phyloP scores from a whole-genome alignment of 2,797 vertebrate genomes.

The Melanotaenia maccullochi region DNA sequence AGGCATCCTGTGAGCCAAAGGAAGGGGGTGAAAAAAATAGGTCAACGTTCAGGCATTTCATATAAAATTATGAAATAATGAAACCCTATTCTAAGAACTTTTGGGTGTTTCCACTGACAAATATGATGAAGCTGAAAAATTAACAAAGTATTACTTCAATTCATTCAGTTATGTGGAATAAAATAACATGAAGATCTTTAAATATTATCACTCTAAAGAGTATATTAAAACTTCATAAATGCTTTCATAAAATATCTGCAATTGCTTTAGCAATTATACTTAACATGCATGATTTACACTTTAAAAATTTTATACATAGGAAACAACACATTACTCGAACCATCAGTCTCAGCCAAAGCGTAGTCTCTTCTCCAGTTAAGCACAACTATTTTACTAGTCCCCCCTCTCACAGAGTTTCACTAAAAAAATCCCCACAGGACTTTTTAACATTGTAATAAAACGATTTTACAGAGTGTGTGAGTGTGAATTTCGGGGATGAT shows the following conservation, averaged over 20 bases:
- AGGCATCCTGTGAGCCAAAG: slow-evolving; percentile 37
- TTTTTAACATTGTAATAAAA: slow-evolving; percentile 83
- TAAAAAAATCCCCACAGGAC: slow-evolving; percentile 69
- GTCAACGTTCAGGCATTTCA: slow-evolving; percentile 24
- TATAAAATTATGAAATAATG: slow-evolving; percentile 7
- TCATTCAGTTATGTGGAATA: not conserved
- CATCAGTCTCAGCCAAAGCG: slow-evolving; percentile 21
- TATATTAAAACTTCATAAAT: not conserved
- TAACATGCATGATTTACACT: not conserved
- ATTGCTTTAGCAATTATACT: not conserved
- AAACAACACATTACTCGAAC: slow-evolving; percentile 14
- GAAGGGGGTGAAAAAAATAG: slow-evolving; percentile 27
- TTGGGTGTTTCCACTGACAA: not conserved
- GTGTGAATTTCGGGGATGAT: slow-evolving; percentile 74
- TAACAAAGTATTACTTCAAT: not conserved
- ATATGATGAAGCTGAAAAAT: not conserved
- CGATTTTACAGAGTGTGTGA: slow-evolving; percentile 80
- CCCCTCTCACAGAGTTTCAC: slow-evolving; percentile 50
- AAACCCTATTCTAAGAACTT: not conserved
- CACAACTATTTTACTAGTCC: slow-evolving; percentile 56
- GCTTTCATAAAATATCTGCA: not conserved
- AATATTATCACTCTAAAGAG: not conserved
- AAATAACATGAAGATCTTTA: not conserved
- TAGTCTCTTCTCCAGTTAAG: slow-evolving; percentile 50
- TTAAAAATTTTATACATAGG: not conserved